phyloP scores from a whole-genome alignment of 2,797 vertebrate genomes.

The Clarias laeviceps region DNA sequence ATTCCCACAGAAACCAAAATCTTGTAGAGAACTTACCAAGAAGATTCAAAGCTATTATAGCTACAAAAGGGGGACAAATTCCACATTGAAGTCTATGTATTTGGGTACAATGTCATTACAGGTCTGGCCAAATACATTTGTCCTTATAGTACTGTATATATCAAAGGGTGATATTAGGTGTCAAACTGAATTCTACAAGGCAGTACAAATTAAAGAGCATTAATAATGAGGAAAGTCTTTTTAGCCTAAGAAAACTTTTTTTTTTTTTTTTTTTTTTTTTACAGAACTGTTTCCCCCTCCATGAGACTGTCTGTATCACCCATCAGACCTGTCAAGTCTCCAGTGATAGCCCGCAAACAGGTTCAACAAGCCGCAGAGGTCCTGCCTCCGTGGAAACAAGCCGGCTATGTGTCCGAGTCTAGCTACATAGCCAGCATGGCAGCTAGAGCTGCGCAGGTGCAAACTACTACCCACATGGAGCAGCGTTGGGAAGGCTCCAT shows the following conservation, averaged over 20 bases:
- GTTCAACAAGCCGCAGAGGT: conserved; percentile 76
- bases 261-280: conserved; percentile 22
- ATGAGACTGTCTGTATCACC: conserved; percentile 87
- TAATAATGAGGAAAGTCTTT: neutral
- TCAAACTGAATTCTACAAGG: neutral
- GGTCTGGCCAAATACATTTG: too few relatives aligned
- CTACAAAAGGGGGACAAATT: too few relatives aligned
- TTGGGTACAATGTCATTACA: too few relatives aligned
- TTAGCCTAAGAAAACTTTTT: neutral
- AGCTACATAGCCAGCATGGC: conserved; percentile 75
- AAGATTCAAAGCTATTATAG: too few relatives aligned
- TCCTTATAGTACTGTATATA: too few relatives aligned
- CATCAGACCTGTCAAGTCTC: conserved; percentile 92
- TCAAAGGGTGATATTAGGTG: neutral
- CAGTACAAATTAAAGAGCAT: neutral
- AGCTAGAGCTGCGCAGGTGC: conserved; percentile 72
- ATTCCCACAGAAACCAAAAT: too few relatives aligned
- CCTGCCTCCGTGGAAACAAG: conserved; percentile 93
- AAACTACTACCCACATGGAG: conserved; percentile 74
- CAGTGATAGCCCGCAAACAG: conserved; percentile 81
- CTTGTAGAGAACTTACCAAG: too few relatives aligned
- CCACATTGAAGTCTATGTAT: too few relatives aligned
- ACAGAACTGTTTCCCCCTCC: conserved; percentile 89
- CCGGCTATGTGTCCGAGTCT: conserved; percentile 77
- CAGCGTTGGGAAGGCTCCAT: conserved; percentile 80